phyloP scores from a whole-genome alignment of 2,113 vertebrate genomes.

The Aspidoscelis tigris region DNA sequence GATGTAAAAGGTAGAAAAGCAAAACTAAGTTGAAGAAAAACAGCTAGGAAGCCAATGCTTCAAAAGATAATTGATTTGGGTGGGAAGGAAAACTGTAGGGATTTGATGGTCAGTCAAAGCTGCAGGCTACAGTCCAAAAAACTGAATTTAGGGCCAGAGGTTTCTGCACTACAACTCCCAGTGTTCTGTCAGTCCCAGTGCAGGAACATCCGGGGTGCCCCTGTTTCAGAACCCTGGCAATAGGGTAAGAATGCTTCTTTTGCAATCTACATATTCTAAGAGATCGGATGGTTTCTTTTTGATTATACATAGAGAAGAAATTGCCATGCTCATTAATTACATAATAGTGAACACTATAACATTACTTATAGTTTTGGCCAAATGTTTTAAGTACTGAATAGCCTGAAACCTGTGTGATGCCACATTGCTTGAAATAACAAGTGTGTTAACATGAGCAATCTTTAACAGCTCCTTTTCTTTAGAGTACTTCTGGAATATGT shows the following conservation, averaged over 20 bases:
- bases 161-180: background rate
- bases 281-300: constrained; percentile 24
- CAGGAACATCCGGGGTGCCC: no score
- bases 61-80: background rate
- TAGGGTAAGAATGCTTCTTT: no score
- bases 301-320: constrained; percentile 60
- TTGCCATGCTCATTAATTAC: constrained; percentile 35
- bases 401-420: background rate
- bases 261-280: background rate
- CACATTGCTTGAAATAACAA: constrained; percentile 15
- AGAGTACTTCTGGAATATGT: constrained; percentile 26
- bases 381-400: constrained; percentile 9
- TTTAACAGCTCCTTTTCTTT: constrained; percentile 55
- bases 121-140: constrained; percentile 18
- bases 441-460: constrained; percentile 40
- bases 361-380: constrained; percentile 30
- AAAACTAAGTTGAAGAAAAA: background rate
- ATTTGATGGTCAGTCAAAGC: constrained; percentile 15
- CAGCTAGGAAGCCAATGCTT: background rate
- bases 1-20: background rate
- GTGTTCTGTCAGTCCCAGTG: no score
- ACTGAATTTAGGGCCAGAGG: background rate
- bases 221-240: no score
- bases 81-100: background rate
- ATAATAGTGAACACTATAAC: constrained; percentile 27